Base-by-base conservation (phyloP, 2,888 invertebrate genomes). In the Mesorhabditis spiculigera region DNA sequence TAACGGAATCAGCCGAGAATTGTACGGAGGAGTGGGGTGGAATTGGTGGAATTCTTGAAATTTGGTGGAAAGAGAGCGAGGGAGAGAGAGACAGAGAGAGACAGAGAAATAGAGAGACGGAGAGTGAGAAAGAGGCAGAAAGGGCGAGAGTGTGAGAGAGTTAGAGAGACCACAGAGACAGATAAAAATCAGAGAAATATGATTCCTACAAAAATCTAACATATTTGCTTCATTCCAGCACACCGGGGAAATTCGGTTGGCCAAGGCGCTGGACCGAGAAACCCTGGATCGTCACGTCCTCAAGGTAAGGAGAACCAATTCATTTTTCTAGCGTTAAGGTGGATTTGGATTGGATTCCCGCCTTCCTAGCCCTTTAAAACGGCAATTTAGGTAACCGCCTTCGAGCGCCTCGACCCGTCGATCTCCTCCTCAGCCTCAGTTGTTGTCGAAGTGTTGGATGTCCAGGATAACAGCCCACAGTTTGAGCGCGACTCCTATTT, bases 401-500 rank as follows among this genome's bases (percentile, higher is more conserved):
- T 81, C 70, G 84, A 84, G 67, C 70, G 84, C 62, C 72, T 82
- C 16, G 81, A 84, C 67, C 81, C 84, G 28, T 79, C 81, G 13
- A 71, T 81, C 8, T 78, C 79, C n/a, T 75, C 79, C n/a, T 79
- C 76, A 44, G 73, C 81, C 28, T 80, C 81, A 3, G 81, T 85
- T 4, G 75, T 82, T 41, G 93, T 97, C 69, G 93, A 93, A 86
- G 95, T 97, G 0, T 87, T 93, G 68, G 97, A 97, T 87, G 92
- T 93, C 77, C 97, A 97, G 86, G 97, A 97, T 87, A 95, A 97
- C 85, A 90, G 92, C 41, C 97, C 97, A 0, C 90, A 91, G 5
- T 97, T 97, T 87, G 96, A 96, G 87, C 91, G 93, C 87, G 91
- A 91, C 71, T 92, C 93, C 79, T 96, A 95, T 86, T 93, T 93